Conservation (phyloP, 2,113 vertebrate genomes). For the Balaenoptera acutorostrata region DNA sequence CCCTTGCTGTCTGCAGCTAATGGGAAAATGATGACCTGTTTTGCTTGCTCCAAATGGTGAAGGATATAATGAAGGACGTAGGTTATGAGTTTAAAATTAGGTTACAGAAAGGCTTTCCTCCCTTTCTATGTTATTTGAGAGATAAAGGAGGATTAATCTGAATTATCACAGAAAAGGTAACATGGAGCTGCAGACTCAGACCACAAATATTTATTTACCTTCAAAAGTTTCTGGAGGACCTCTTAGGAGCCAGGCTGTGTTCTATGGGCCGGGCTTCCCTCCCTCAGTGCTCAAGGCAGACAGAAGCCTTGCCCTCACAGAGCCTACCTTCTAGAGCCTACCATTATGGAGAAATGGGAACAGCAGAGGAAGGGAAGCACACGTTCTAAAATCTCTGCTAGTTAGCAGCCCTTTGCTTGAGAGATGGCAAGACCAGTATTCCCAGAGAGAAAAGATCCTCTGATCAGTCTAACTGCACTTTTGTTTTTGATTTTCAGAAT, state of each 20-base stretch:
- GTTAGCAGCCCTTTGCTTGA: neutral
- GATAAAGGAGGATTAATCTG: neutral
- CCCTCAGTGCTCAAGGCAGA: neutral
- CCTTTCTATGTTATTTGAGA: neutral
- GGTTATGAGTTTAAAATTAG: neutral
- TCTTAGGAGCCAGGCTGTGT: neutral
- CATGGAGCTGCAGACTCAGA: neutral
- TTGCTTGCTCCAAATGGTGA: neutral
- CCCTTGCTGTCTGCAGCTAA: slow-evolving; percentile 55
- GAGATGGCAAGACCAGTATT: neutral
- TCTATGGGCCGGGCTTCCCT: neutral
- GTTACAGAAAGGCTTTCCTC: neutral
- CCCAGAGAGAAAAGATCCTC: neutral
- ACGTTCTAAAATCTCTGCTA: neutral
- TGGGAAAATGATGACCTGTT: slow-evolving; percentile 29
- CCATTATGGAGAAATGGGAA: neutral
- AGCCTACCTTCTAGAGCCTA: neutral
- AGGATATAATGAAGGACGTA: slow-evolving; percentile 6
- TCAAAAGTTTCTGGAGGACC: neutral
- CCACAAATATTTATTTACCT: neutral
- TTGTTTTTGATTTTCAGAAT: neutral
- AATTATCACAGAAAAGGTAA: neutral
- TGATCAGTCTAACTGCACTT: neutral
- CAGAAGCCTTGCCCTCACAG: neutral
- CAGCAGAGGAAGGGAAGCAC: neutral